Base-by-base conservation (phyloP, 2,797 vertebrate species). In the Pantherophis alleghaniensis region DNA sequence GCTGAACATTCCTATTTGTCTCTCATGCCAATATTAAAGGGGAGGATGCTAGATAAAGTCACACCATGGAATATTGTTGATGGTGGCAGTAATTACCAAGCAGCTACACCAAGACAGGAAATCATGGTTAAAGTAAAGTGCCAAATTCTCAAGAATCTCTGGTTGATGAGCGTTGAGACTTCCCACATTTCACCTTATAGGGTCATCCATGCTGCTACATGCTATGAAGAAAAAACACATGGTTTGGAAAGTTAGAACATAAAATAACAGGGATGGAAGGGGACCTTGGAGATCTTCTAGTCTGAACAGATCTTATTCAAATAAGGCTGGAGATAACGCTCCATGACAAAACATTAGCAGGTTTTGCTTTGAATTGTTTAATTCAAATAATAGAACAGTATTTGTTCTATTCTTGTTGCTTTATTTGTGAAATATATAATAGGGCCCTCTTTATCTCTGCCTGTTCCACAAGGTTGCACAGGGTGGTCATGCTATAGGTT, bases 231-330 rank as follows among this genome's bases (percentile, higher is more conserved):
- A 13, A n/a, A 69, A 55, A 56, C 47, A 18, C 55, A 32, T 32
- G 74, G 9, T 53, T 90, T 12, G 18, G 6, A 74, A 9, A 56
- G 63, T n/a, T 89, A n/a, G n/a, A 26, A 61, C 60, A 26, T 26
- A 26, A 24, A 61, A 61, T 61, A 61, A 61, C 59, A 26, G 24
- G 24, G 24, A 42, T 42, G 60, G 60, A 61, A 61, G 56, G 24
- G 60, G 24, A 26, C 24, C 57, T 61, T 61, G 60, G 24, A 26
- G 24, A 26, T 61, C 59, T 24, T 60, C 59, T 60, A 60, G 59
- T 60, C 59, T 60, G 59, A 60, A 60, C 66, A 88, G 47, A 91
- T n/a, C 74, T 61, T 91, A 66, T 79, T 93, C n/a, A 91, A 22
- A 79, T 88, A n/a, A 26, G n/a, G 53, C 53, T 57, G 86, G 37